Base-by-base conservation (phyloP, 2,888 invertebrate species). In the Nasonovia ribisnigri region DNA sequence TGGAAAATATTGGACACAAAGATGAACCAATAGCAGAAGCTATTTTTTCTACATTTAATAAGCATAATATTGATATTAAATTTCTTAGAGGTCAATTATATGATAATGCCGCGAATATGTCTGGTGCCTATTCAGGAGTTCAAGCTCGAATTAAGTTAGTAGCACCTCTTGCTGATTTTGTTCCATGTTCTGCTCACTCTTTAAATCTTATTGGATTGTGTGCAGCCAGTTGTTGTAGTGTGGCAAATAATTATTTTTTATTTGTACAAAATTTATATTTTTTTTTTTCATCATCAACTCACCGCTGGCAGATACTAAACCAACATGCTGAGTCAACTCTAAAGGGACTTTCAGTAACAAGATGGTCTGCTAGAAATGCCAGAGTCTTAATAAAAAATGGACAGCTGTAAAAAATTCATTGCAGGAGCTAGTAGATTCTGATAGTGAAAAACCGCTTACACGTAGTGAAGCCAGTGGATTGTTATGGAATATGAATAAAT, bases 321-420 rank as follows among this genome's bases (percentile, higher is more conserved):
- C 8, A 86, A 86, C 46, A 86, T 86, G 48, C 86, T n/a, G 86
- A 86, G 29, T 86, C 46, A 29, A 86, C 43, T 86, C 46, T 86
- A 46, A 86, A 84, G 29, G 43, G 92, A 92, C 57, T 84, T 43
- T 90, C 90, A 36, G 46, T 84, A 84, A 93, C 84, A 36, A 60
- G 84, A 60, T 93, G 90, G 90, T 93, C 90, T 54, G 93, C 84
- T n/a, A 89, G 67, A 54, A 46, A 90, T 93, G 95, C 67, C 51
- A 84, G 51, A 92, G 92, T 42, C 54, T 92, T 60, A 84, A 91
- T n/a, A 91, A 91, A 48, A 51, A 43, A 26, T 91, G 67, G 91
- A 57, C 5, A 29, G 67, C 57, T 67, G 91, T 91, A 67, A 84
- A 26, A 48, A 51, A 91, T n/a, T n/a, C n/a, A n/a, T n/a, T 77